Base-by-base conservation (phyloP, 1,140 invertebrate genomes). In the Formica selysi region DNA sequence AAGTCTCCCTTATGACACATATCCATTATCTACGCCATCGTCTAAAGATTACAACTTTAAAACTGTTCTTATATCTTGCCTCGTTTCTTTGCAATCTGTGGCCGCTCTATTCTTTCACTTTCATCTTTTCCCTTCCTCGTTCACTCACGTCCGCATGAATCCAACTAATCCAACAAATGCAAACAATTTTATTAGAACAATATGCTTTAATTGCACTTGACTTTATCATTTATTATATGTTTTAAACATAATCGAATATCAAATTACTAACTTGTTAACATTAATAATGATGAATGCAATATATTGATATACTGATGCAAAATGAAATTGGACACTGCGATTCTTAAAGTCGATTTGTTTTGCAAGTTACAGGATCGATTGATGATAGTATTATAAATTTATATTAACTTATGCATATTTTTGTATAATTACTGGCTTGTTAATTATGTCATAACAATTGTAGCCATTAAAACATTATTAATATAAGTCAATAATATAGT, bases 181-280 rank as follows among this genome's bases (percentile, higher is more conserved):
- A 8, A 76, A 3, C n/a, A 11, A 48, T 51, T 65, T 65, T 78
- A 65, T 26, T 48, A 29, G 26, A 62, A 16, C 38, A 11, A n/a
- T 54, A 68, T 88, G 86, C 84, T 90, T 81, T 86, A 91, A 73
- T 90, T 76, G 81, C 74, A 85, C n/a, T 26, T 26, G 36, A 59
- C 1, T 36, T 80, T 67, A 57, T 65, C 32, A 7, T 51, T 22
- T 59, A 13, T 65, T 51, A 22, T 8, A 13, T 11, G 22, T 65
- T 26, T 26, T 11, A 29, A 48, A 54, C 13, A 7, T 67, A 38
- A 41, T 67, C 16, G 11, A 68, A 57, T 68, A 57, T 8, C 48
- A 5, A 44, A 57, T 16, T 38, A 29, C 4, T 54, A 68, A 41
- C 8, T 67, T 10, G 10, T 48, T 48, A 38, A 32, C 8, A 57